phyloP scores from a whole-genome alignment of 1,140 invertebrate genomes.

The Brachionus koreanus region DNA sequence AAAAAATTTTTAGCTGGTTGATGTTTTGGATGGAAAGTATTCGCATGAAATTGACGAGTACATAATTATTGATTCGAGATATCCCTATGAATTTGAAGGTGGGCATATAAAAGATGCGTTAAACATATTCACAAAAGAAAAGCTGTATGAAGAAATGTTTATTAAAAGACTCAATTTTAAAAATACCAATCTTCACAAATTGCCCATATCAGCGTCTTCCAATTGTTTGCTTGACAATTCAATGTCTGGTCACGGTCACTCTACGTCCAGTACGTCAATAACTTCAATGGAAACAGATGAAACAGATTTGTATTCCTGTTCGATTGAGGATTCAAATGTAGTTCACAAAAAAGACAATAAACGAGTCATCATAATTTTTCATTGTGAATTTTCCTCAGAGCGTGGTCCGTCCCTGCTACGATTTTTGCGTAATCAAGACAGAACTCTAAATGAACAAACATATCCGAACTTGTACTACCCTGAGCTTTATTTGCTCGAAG shows the following conservation, averaged over 20 bases:
- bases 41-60: conserved; percentile 20
- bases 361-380: conserved; percentile 81
- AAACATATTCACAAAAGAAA: conserved; percentile 43
- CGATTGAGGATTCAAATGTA: conserved; percentile 54
- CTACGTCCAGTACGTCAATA: background rate
- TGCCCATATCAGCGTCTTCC: conserved; percentile 3
- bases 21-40: conserved; percentile 12
- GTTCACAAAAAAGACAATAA: conserved; percentile 56
- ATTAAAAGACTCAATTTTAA: background rate
- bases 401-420: conserved; percentile 75
- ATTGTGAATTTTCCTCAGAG: conserved; percentile 96
- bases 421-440: conserved; percentile 72
- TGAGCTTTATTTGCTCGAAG: conserved; percentile 87
- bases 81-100: conserved; percentile 91
- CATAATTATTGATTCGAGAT: conserved; percentile 66
- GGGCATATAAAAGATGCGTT: conserved; percentile 72
- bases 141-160: conserved; percentile 43
- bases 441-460: conserved; percentile 71
- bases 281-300: conserved; percentile 21
- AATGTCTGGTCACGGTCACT: background rate
- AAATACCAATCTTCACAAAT: conserved; percentile 10
- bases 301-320: background rate
- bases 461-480: conserved; percentile 87
- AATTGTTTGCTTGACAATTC: conserved; percentile 3
- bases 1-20: conserved; percentile 5